phyloP scores from a whole-genome alignment of 1,140 invertebrate species.

The Saccostrea cuccullata region DNA sequence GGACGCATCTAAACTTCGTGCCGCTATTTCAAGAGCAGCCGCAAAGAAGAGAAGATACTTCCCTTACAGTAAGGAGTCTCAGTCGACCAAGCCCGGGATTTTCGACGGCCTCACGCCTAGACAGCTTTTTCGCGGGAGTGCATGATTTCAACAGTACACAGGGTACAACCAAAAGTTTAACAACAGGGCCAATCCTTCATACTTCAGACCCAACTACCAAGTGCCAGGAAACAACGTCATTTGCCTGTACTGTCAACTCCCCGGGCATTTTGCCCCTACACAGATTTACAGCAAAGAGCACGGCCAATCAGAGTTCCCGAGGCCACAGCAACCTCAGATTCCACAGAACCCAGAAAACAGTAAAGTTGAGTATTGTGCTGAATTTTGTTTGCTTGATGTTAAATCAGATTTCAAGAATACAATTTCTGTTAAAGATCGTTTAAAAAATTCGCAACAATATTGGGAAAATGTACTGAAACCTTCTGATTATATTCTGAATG shows the following conservation, averaged over 20 bases:
- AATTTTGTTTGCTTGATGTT: neutral
- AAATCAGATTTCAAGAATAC: neutral
- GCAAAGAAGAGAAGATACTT: neutral
- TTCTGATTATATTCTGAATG: slow-evolving; percentile 28
- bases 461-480: slow-evolving; percentile 37
- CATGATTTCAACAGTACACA: neutral
- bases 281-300: neutral
- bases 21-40: slow-evolving; percentile 16
- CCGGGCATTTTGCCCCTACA: neutral
- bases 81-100: neutral
- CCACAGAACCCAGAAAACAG: neutral
- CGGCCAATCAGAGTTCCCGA: neutral
- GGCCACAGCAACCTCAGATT: neutral
- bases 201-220: neutral
- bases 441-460: slow-evolving; percentile 15
- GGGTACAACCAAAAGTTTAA: neutral
- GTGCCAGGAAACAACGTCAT: neutral
- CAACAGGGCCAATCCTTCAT: neutral
- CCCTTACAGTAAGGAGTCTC: neutral
- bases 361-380: neutral
- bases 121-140: slow-evolving; percentile 9
- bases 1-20: slow-evolving; percentile 35
- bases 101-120: neutral
- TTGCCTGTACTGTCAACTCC: neutral
- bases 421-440: slow-evolving; percentile 16